Evolutionary conservation across 1,140 invertebrate genomes (phyloP).

Genomic region (Drosophila pachea): DNA sequence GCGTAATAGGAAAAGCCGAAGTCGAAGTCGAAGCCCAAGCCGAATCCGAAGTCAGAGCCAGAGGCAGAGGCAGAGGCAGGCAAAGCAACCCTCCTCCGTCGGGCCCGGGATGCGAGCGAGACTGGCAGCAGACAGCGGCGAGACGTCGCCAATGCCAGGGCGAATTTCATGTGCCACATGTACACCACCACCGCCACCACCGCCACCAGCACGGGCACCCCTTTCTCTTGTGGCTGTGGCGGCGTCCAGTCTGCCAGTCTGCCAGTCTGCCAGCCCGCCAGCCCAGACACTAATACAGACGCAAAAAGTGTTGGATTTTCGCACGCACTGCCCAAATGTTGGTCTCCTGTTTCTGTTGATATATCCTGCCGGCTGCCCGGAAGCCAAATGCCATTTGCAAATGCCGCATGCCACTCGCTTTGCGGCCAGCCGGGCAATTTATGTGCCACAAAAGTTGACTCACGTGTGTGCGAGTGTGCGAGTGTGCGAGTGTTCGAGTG

Average conservation of each 20-base stretch:
- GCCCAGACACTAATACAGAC: constrained; percentile 42
- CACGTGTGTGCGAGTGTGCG: constrained; percentile 3
- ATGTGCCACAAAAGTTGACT: constrained; percentile 58
- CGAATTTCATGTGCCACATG: constrained; percentile 22
- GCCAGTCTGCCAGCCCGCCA: constrained; percentile 65
- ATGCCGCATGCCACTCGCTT: constrained; percentile 36
- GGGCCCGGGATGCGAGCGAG: constrained; percentile 24
- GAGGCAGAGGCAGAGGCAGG: constrained; percentile 14
- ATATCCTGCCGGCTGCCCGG: constrained; percentile 65
- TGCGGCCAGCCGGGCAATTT: constrained; percentile 68
- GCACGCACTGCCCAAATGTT: constrained; percentile 54
- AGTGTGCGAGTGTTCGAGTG: constrained; percentile 7
- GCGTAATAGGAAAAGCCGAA: too few species aligned
- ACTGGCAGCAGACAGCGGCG: constrained; percentile 71
- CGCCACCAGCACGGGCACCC: neutral
- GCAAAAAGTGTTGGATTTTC: constrained; percentile 72
- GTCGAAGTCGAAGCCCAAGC: neutral
- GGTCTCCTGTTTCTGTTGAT: constrained; percentile 37
- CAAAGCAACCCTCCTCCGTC: constrained; percentile 52
- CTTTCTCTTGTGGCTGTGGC: constrained; percentile 31
- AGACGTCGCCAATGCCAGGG: constrained; percentile 57
- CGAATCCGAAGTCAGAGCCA: too few species aligned
- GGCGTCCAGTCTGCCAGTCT: constrained; percentile 71
- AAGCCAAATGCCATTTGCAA: constrained; percentile 70
- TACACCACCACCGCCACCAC: neutral